Evolutionary conservation across 2,113 vertebrate genomes (phyloP), one percentile per base, ranked within the genome.

Genomic region (Argyrosomus japonicus): DNA sequence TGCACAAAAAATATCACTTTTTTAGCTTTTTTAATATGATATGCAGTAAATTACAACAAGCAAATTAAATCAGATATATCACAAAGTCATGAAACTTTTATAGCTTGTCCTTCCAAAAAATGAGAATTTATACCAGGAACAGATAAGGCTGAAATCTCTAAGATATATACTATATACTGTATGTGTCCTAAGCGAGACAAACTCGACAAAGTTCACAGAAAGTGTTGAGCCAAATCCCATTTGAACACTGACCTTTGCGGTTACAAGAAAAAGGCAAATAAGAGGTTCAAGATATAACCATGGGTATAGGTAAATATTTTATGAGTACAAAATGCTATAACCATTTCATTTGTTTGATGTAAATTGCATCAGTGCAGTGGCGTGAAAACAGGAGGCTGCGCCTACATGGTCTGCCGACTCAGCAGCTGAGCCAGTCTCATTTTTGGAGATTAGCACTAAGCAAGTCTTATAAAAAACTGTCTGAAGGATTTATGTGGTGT

Each of bases 381-480:
- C 27, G 67, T 10, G 48, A 14, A 70, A 62, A 45, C 77, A 54
- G 18, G 17, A 27, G 76, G 19, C 58, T 27, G 67, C 19, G 53
- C 25, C 1, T 43, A n/a, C 27, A 15, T 43, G 32, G n/a, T 36
- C 45, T 71, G 77, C 58, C 1, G 3, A 56, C 23, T 64, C 48
- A 57, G 68, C 58, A 79, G 50, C 60, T 56, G 68, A 50, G 53
- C 32, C 21, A 36, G 64, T 25, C 65, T 67, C 32, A 56, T 51
- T 57, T 47, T 68, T n/a, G 18, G 12, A 47, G 14, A 57, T 65
- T 32, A 57, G 43, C 43, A 56, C n/a, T 6, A 32, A 58, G 18
- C 11, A 54, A 21, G 40, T 23, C 73, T 72, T 29, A 12, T 7
- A 67, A 67, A 68, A 48, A 67, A 27, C 32, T 5, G 5, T 47